A percentile compares a stretch with the other conserved stretches of the same genome.
phyloP scores from a whole-genome alignment of 2,113 vertebrate species.

The Chrysemys picta region DNA sequence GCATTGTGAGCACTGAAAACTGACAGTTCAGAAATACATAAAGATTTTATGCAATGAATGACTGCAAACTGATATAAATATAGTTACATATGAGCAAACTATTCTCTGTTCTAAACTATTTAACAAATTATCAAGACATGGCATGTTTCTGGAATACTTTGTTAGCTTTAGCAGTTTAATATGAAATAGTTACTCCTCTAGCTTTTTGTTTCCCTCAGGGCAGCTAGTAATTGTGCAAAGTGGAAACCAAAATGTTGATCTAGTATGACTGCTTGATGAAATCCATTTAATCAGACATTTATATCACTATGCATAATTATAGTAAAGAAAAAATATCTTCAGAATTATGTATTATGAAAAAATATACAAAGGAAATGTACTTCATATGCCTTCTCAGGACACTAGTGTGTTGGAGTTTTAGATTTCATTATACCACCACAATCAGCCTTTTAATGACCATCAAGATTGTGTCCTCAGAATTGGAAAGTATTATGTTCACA shows the following conservation, averaged over 20 bases:
- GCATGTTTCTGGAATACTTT: slow-evolving; percentile 59
- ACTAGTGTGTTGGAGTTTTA: background rate
- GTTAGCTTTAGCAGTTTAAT: slow-evolving; percentile 44
- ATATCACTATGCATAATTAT: background rate
- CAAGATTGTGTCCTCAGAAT: background rate
- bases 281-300: slow-evolving; percentile 45
- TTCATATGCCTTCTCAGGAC: background rate
- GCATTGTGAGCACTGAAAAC: background rate
- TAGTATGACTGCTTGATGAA: slow-evolving; percentile 35
- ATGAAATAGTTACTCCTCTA: slow-evolving; percentile 28
- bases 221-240: slow-evolving; percentile 20
- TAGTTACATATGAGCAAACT: background rate
- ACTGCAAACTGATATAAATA: background rate
- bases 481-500: background rate
- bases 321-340: slow-evolving; percentile 52
- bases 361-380: background rate
- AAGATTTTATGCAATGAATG: background rate
- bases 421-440: background rate
- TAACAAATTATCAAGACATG: slow-evolving; percentile 54
- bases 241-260: slow-evolving; percentile 51
- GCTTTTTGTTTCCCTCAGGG: slow-evolving; percentile 47
- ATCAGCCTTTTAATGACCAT: background rate
- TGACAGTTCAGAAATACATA: background rate
- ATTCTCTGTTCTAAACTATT: background rate
- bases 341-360: slow-evolving; percentile 31